phyloP scores from a whole-genome alignment of 92 coral and sea anemone species.

The Palythoa heliodiscus region DNA sequence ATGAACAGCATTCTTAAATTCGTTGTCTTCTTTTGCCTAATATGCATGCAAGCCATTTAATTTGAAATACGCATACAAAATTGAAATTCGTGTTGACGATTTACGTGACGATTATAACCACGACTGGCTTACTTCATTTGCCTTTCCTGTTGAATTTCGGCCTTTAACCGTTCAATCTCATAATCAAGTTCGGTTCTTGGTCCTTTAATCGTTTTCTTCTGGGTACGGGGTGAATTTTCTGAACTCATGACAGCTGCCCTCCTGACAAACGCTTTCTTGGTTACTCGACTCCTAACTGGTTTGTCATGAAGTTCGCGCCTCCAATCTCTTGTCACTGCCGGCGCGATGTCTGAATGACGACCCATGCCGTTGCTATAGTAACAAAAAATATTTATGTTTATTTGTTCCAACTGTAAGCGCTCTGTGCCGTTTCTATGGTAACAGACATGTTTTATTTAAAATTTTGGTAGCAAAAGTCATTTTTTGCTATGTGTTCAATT shows the following conservation, averaged over 20 bases:
- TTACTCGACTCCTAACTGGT: conserved; percentile 15
- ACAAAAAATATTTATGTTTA: conserved; percentile 42
- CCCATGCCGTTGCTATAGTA: conserved; percentile 82
- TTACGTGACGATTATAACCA: not conserved
- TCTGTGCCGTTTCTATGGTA: not conserved
- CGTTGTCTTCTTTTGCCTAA: not conserved
- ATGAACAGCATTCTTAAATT: not conserved
- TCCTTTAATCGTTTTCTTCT: conserved; percentile 59
- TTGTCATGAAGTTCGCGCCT: conserved; percentile 38
- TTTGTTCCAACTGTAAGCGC: not conserved
- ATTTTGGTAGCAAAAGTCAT: no score
- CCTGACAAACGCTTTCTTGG: conserved; percentile 54
- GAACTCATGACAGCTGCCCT: conserved; percentile 59
- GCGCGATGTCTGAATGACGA: conserved; percentile 30
- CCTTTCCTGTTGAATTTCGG: conserved; percentile 93
- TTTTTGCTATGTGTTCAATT: no score
- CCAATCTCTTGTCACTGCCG: conserved; percentile 38
- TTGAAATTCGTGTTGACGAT: not conserved
- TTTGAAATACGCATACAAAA: not conserved
- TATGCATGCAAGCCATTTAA: not conserved
- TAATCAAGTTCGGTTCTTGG: conserved; percentile 90
- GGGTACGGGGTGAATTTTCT: conserved; percentile 49
- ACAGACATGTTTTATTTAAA: not conserved
- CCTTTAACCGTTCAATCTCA: conserved; percentile 92
- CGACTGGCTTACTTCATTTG: conserved; percentile 89